phyloP scores from a whole-genome alignment of 2,113 vertebrate genomes.

The Clarias batrachus region DNA sequence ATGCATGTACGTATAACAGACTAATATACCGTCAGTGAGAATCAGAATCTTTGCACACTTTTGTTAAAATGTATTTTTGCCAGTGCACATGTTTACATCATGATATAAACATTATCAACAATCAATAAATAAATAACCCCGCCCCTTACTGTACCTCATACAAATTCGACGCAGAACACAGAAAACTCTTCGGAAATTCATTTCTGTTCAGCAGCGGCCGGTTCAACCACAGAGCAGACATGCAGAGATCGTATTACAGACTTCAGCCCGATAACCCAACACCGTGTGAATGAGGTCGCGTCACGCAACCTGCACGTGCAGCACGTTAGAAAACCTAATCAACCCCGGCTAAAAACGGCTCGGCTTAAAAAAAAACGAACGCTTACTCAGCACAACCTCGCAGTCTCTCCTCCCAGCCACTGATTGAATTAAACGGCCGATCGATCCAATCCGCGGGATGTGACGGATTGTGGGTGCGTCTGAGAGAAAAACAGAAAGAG shows the following conservation, averaged over 20 bases:
- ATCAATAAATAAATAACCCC: background rate
- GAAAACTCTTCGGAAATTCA: background rate
- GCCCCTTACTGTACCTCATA: background rate
- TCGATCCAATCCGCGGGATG: background rate
- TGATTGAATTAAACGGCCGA: conserved; percentile 27
- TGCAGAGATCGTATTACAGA: background rate
- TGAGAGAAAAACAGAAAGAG: background rate
- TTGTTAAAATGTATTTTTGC: background rate
- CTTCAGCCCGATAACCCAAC: background rate
- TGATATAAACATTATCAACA: background rate
- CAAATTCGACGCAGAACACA: background rate
- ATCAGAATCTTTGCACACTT: background rate
- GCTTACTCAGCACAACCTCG: conserved; percentile 7
- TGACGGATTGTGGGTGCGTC: conserved; percentile 3
- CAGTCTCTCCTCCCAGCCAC: background rate
- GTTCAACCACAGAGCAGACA: background rate
- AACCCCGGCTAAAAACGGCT: conserved; percentile 3
- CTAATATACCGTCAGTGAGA: background rate
- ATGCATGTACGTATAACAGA: background rate
- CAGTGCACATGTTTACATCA: background rate
- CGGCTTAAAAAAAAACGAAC: background rate
- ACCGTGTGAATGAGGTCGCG: background rate
- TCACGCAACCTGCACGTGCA: background rate
- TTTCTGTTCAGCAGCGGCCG: background rate
- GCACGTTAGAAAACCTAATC: background rate